These are phyloP conservation scores for Schizopygopsis pylzovi DNA, from an alignment of 2,797 vertebrate genomes.

Conservation along the genomic window DNA sequence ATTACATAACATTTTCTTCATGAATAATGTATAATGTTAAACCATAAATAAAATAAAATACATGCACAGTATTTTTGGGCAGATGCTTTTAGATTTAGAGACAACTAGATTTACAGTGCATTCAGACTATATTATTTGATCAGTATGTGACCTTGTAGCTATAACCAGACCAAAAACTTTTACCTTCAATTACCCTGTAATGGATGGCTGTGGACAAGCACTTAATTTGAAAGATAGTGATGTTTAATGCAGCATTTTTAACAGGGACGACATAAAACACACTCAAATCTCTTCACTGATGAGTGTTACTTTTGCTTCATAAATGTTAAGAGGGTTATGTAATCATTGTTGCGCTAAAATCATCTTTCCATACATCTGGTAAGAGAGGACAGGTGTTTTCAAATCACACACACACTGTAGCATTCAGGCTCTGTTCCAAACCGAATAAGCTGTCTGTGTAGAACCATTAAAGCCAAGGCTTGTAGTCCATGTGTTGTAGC, in stretches of 20 bases:
- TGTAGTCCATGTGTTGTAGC: background rate
- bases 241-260: slow-evolving; percentile 17
- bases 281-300: background rate
- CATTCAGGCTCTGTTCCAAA: background rate
- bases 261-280: background rate
- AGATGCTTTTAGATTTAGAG: background rate
- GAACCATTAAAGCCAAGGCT: background rate
- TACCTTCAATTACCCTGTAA: background rate
- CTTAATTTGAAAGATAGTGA: background rate
- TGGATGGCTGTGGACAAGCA: background rate
- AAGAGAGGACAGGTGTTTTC: background rate
- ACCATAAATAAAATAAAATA: background rate
- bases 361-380: background rate
- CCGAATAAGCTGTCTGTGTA: background rate
- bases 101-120: background rate
- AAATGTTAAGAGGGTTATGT: slow-evolving; percentile 28
- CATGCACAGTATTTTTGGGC: background rate
- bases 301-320: background rate
- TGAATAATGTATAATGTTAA: background rate
- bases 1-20: background rate
- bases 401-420: too few species aligned
- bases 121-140: background rate
- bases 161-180: background rate
- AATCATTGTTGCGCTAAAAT: background rate
- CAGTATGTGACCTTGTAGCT: background rate